Evolutionary conservation across 1,140 invertebrate genomes (phyloP), one percentile per base, ranked within the genome.

Genomic region (Lutraria rhynchaena): DNA sequence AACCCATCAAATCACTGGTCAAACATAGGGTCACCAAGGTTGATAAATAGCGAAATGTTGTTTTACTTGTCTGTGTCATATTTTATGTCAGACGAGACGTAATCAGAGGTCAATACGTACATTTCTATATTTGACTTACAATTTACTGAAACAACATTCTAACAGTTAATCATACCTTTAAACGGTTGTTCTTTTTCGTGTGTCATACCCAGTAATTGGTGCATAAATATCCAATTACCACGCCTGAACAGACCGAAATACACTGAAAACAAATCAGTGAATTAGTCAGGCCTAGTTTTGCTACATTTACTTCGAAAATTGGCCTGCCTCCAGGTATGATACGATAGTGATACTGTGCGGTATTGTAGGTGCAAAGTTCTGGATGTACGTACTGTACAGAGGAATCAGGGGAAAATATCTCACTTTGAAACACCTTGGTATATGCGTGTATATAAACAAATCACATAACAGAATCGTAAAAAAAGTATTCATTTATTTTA

Each of bases 181-280:
- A 41, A 41, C 5, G 37, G 37, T 41, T 41, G 15, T 41, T 7
- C 37, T 15, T 15, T 41, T 41, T 41, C 37, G 15, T 41, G 37
- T 41, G 37, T 41, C 37, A 41, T 41, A 41, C 37, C 5, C 5
- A 15, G 37, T 41, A 41, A 41, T 41, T 41, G 37, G 15, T 41
- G 37, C 37, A 41, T 41, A 41, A 41, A 41, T 41, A 29, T 7
- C 41, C 22, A 27, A 67, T 67, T 67, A 67, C 5, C 24, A 46
- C 49, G 63, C 63, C 19, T 33, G 5, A 55, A n/a, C 19, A 19
- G 41, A 27, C 41, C 33, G 11, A 9, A 41, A 22, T 49, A 31
- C 27, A 46, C 41, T 46, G 22, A 41, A 67, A 67, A 67, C 63
- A 67, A 67, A 67, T 67, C 46, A 46, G 22, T 67, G 27, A 67